Percentiles rank a stretch among this genome's conserved stretches.
Evolutionary conservation across 2,113 vertebrate species (phyloP).

Genomic region (Corythaeola cristata): DNA sequence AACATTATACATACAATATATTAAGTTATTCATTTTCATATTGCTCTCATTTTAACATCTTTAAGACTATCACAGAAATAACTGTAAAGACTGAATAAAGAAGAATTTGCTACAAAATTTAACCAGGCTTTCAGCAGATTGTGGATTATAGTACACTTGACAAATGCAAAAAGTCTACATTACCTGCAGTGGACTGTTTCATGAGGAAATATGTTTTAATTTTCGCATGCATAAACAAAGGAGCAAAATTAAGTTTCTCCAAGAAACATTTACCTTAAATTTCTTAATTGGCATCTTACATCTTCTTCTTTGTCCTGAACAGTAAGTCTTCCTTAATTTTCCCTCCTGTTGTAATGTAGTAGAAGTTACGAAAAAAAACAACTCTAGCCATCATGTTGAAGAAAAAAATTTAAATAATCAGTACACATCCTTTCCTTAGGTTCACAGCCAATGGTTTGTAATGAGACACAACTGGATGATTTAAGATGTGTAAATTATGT

Average conservation of each 20-base stretch:
- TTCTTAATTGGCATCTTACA: slow-evolving; percentile 20
- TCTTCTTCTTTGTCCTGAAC: not conserved
- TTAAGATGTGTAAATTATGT: not conserved
- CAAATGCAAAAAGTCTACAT: not conserved
- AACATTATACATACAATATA: not conserved
- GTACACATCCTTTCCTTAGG: not conserved
- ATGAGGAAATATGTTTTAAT: slow-evolving; percentile 8
- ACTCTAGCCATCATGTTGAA: not conserved
- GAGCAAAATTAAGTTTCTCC: not conserved
- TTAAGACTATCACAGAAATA: not conserved
- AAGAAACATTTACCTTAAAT: not conserved
- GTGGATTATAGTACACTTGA: not conserved
- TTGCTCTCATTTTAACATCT: not conserved
- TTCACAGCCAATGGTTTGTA: not conserved
- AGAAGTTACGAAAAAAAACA: not conserved
- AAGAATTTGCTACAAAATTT: slow-evolving; percentile 13
- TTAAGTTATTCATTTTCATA: not conserved
- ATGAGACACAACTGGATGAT: not conserved
- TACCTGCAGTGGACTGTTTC: not conserved
- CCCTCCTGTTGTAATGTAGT: not conserved
- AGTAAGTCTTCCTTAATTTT: not conserved
- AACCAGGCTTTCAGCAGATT: not conserved
- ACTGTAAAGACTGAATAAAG: not conserved
- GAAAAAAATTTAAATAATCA: not conserved
- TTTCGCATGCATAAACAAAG: slow-evolving; percentile 6